phyloP scores from a whole-genome alignment of 2,888 invertebrate species.

The Copidosoma aretas region DNA sequence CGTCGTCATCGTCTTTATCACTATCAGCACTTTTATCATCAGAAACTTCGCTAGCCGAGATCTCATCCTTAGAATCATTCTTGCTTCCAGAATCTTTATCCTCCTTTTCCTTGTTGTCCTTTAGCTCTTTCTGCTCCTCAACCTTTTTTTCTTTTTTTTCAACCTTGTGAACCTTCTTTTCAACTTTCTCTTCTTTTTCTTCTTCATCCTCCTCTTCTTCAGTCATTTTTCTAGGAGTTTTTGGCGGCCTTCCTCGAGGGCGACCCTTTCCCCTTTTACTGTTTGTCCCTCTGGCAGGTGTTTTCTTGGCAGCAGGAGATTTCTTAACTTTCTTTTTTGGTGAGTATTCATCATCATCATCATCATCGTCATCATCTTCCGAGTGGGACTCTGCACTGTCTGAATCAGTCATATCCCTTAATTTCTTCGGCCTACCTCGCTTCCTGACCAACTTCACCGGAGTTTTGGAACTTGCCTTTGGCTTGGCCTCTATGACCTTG shows the following conservation, averaged over 20 bases:
- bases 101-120: constrained; percentile 33
- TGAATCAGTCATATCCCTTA: constrained; percentile 44
- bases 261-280: constrained; percentile 45
- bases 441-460: constrained; percentile 1
- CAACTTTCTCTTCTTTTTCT: constrained; percentile 28
- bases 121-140: constrained; percentile 4
- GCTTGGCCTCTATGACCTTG: constrained; percentile 35
- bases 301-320: constrained; percentile 20
- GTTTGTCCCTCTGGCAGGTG: constrained; percentile 41
- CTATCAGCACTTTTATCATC: constrained; percentile 27
- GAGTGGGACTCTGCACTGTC: constrained; percentile 45
- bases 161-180: constrained; percentile 38
- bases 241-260: constrained; percentile 43
- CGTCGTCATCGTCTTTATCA: constrained; percentile 39
- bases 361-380: constrained; percentile 53
- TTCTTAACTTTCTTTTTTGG: constrained; percentile 49
- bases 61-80: constrained; percentile 16
- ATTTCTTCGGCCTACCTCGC: not conserved
- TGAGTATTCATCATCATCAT: constrained; percentile 56
- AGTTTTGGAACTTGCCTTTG: constrained; percentile 1
- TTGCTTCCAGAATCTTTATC: constrained; percentile 17
- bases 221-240: constrained; percentile 39
- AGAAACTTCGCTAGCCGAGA: constrained; percentile 11
- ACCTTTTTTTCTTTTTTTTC: constrained; percentile 5
- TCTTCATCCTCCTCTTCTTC: constrained; percentile 40